A percentile compares a stretch with the other conserved stretches of the same genome.
These are phyloP conservation scores for Microctenopoma steveboyesi DNA, from an alignment of 2,797 vertebrate genomes.

Conservation along the genomic window DNA sequence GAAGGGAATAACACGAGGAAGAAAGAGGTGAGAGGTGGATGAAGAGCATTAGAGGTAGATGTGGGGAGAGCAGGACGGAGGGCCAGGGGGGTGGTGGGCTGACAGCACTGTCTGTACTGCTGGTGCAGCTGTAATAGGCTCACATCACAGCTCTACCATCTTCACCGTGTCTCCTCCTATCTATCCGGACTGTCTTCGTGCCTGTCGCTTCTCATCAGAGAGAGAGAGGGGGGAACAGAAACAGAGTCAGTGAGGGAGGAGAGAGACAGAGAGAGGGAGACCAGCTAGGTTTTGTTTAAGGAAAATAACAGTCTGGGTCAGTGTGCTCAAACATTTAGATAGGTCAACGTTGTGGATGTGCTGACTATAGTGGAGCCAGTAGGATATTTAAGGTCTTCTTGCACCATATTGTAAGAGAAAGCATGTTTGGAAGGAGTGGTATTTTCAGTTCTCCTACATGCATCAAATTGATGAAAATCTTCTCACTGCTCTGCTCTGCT, in stretches of 20 bases:
- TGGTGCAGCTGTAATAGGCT: constrained; percentile 63
- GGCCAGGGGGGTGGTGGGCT: constrained; percentile 36
- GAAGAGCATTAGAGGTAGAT: constrained; percentile 47
- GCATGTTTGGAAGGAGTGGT: neutral
- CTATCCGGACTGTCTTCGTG: constrained; percentile 47
- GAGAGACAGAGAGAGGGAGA: constrained; percentile 22
- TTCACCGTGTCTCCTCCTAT: constrained; percentile 63
- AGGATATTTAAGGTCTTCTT: neutral
- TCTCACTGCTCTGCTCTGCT: neutral
- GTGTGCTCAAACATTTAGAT: constrained; percentile 23
- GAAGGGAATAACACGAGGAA: constrained; percentile 20
- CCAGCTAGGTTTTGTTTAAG: constrained; percentile 21
- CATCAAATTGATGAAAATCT: neutral
- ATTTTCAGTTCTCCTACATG: neutral
- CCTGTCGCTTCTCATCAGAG: constrained; percentile 66
- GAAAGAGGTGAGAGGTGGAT: constrained; percentile 39
- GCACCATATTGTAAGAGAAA: neutral
- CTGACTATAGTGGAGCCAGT: neutral
- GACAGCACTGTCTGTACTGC: constrained; percentile 47
- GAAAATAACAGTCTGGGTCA: constrained; percentile 37
- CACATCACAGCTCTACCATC: constrained; percentile 68
- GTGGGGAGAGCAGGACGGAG: constrained; percentile 32
- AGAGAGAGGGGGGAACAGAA: constrained; percentile 2
- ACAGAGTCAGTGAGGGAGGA: constrained; percentile 7
- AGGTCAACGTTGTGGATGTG: constrained; percentile 11